Base-by-base conservation (phyloP, 1,140 invertebrate genomes). In the Melitaea cinxia region DNA sequence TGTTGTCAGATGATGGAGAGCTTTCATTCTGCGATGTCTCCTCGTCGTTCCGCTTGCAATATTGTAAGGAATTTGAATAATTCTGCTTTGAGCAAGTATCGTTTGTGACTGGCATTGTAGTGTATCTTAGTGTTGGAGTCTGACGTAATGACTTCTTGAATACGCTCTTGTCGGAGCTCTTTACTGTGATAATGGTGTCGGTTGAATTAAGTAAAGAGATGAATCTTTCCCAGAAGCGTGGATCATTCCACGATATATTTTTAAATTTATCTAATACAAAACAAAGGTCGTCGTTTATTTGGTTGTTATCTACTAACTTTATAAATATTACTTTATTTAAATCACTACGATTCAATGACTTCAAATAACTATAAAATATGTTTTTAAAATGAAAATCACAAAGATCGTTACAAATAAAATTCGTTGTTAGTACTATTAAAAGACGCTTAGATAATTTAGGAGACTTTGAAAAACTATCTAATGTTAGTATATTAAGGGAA, bases 381-480 rank as follows among this genome's bases (percentile, higher is more conserved):
- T 88, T 91, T 75, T 85, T 89, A 56, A 91, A 91, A 75, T 91
- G 85, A 66, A 91, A 85, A 66, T 91, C 88, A 66, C 82, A 84
- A 4, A 91, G 75, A 73, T 91, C 87, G 62, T 88, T 88, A 68
- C 84, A 89, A 64, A 92, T 85, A 65, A 92, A 91, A 73, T 91
- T 89, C 28, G 88, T 85, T 50, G 91, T 92, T 56, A 92, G 68
- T 60, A 91, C 73, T 15, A 92, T 79, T 42, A 92, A 73, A 4
- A 92, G 79, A 23, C 91, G 79, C 65, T 91, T 91, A 10, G 91
- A 91, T 50, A 89, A 73, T 80, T 91, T 91, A 17, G 91, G 77
- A 50, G 87, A 90, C 65, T 91, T 91, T 49, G 89, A 89, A 77
- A 92, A 91, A 65, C 84, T 88, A 72, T 91, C 91, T 73, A 91